Evolutionary conservation across 2,888 invertebrate genomes (phyloP).

Genomic region (Caenorhabditis plicata): DNA sequence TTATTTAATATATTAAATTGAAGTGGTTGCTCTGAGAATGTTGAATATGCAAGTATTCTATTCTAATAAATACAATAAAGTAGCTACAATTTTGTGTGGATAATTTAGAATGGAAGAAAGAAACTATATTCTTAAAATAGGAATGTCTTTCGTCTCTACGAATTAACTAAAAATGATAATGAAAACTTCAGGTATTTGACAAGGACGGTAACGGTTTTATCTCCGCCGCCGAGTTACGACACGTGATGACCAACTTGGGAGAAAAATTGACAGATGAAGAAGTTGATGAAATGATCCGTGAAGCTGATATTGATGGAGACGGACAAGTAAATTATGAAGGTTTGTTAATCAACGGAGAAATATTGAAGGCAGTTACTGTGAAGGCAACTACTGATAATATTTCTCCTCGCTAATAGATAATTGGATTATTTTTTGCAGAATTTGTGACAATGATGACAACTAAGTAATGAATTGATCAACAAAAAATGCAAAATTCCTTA

Average conservation of each 20-base stretch:
- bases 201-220: conserved; percentile 99
- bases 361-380: neutral
- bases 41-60: no score
- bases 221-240: conserved; percentile 94
- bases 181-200: conserved; percentile 78
- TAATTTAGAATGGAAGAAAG: no score
- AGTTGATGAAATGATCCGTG: conserved; percentile 96
- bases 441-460: conserved; percentile 66
- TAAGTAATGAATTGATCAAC: conserved; percentile 45
- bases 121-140: no score
- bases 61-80: no score
- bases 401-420: no score
- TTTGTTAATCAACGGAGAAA: conserved; percentile 5
- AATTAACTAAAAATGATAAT: no score
- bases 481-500: no score
- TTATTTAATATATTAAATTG: no score
- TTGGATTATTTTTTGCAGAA: conserved; percentile 41
- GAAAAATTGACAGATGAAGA: conserved; percentile 98
- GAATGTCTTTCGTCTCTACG: no score
- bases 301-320: conserved; percentile 97
- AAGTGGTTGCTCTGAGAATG: no score
- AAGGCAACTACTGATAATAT: no score
- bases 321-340: conserved; percentile 89
- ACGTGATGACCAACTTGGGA: conserved; percentile 99
- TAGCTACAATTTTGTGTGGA: no score